phyloP scores from a whole-genome alignment of 2,888 invertebrate genomes.

The Drosophila emarginata region DNA sequence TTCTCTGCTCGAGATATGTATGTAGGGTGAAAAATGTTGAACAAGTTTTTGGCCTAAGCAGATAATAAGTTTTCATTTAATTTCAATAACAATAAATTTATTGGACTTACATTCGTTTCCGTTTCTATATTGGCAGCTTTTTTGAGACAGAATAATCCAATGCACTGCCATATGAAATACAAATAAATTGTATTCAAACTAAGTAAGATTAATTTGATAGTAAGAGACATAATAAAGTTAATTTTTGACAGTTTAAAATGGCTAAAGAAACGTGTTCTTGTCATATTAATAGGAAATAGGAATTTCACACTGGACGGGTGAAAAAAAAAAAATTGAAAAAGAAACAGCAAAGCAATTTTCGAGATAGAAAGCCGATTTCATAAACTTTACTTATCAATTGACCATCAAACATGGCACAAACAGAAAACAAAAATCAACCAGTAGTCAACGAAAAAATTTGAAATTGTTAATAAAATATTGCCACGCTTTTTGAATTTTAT shows the following conservation, averaged over 20 bases:
- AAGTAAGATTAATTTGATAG: slow-evolving; percentile 2
- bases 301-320: no score
- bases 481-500: slow-evolving; percentile 68
- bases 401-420: slow-evolving; percentile 25
- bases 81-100: background rate
- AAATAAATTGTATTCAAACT: background rate
- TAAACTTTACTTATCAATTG: slow-evolving; percentile 40
- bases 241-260: no score
- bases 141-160: no score
- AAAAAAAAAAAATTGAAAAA: no score
- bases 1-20: background rate
- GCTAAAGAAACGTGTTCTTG: no score
- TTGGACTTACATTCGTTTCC: background rate
- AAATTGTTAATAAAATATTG: slow-evolving; percentile 71
- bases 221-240: no score
- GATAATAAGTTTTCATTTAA: background rate
- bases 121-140: background rate
- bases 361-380: background rate
- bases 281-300: no score
- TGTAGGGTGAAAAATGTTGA: background rate
- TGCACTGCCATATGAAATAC: slow-evolving; percentile 20
- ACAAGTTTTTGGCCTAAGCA: background rate
- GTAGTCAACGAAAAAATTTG: slow-evolving; percentile 16
- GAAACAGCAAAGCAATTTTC: no score
- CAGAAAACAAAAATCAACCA: slow-evolving; percentile 36